These are phyloP conservation scores for Coregonus clupeaformis DNA, from an alignment of 2,113 vertebrate genomes.

Conservation along the genomic window DNA sequence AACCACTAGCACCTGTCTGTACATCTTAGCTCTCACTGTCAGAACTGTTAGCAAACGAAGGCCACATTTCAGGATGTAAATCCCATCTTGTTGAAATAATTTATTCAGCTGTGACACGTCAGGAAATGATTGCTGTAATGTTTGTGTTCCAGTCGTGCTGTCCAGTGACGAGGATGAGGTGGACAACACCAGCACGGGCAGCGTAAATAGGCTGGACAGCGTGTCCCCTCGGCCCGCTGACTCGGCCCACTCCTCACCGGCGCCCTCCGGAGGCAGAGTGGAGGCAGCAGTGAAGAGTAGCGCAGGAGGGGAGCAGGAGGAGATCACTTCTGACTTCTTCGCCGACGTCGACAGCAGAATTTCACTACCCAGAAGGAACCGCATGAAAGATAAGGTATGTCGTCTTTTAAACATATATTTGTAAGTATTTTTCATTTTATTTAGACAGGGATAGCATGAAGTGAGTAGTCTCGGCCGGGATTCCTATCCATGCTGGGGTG, in stretches of 20 bases:
- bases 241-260: slow-evolving; percentile 89
- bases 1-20: background rate
- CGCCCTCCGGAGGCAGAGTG: slow-evolving; percentile 85
- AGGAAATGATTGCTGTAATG: background rate
- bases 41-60: background rate
- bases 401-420: background rate
- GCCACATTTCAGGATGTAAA: background rate
- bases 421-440: no score
- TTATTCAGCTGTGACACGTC: background rate
- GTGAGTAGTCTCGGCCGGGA: no score
- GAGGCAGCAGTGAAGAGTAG: slow-evolving; percentile 88
- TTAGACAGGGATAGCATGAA: no score
- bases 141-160: slow-evolving; percentile 82
- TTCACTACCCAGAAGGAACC: slow-evolving; percentile 80
- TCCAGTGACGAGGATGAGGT: slow-evolving; percentile 89
- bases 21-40: background rate
- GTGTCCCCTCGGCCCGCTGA: slow-evolving; percentile 88
- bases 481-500: no score
- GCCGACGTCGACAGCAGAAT: slow-evolving; percentile 78
- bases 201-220: slow-evolving; percentile 82
- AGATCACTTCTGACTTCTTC: slow-evolving; percentile 70
- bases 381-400: slow-evolving; percentile 92
- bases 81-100: background rate
- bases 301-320: slow-evolving; percentile 71
- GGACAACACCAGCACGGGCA: slow-evolving; percentile 80